Evolutionary conservation across 2,113 vertebrate species (phyloP).

Genomic region (Aplodontia rufa): DNA sequence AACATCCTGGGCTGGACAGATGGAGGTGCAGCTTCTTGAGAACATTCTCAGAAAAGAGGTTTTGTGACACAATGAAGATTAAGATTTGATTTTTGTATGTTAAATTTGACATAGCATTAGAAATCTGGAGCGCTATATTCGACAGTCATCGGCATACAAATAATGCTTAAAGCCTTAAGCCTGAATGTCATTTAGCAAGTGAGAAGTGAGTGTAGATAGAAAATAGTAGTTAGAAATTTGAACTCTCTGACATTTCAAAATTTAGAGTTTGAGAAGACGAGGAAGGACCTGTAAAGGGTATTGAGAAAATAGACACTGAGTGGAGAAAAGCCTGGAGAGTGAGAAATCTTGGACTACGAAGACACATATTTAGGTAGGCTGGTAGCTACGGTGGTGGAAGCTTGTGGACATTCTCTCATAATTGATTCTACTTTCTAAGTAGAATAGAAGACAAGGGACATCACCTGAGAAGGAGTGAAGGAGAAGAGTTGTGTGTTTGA

Average conservation of each 20-base stretch:
- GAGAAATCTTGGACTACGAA: background rate
- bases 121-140: background rate
- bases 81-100: background rate
- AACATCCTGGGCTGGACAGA: background rate
- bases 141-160: slow-evolving; percentile 19
- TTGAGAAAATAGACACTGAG: slow-evolving; percentile 7
- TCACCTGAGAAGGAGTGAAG: background rate
- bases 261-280: slow-evolving; percentile 46
- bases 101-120: background rate
- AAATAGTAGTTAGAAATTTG: slow-evolving; percentile 52
- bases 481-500: background rate
- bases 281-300: slow-evolving; percentile 20
- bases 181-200: slow-evolving; percentile 39
- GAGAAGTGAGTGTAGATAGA: background rate
- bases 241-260: slow-evolving; percentile 49
- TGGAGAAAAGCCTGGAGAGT: background rate
- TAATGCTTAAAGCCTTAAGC: background rate
- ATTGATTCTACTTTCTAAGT: background rate
- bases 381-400: background rate
- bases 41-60: background rate
- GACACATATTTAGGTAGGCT: background rate
- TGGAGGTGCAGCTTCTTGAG: background rate
- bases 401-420: background rate
- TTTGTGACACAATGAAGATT: background rate
- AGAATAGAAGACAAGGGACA: background rate